Evolutionary conservation across 2,888 invertebrate genomes (phyloP), one percentile per base, ranked within the genome.

Genomic region (Blastobasis lacticolella): DNA sequence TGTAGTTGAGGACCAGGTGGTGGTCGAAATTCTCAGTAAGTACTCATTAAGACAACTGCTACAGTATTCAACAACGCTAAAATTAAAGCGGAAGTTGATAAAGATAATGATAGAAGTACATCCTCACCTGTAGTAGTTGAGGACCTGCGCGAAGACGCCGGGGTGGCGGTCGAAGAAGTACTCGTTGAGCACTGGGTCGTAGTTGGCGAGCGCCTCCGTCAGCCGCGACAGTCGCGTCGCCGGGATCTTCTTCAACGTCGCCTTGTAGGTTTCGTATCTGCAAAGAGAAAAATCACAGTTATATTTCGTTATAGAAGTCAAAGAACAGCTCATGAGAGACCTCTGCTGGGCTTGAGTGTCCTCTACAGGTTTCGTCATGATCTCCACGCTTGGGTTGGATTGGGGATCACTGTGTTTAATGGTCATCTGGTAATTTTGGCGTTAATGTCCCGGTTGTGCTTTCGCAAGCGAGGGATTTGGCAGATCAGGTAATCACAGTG

Each of bases 101-200:
- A 4, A 40, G 40, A 4, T 40, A 8, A 8, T 40, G 40, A 40
- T 40, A 8, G 40, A 9, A 6, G 40, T 8, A 9, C 40, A n/a
- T 42, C 10, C 64, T 76, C 70, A 93, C 91, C 96, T 94, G 90
- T 99, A 99, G 85, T 99, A 99, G 86, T 99, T 99, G 72, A 97
- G 92, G 69, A 97, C 95, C 90, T 98, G 98, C 53, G 97, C 97
- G 86, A 98, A 98, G 64, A 91, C 98, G 51, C 97, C 98, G 41
- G 98, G 98, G 89, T 98, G 98, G 64, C 97, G 90, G 88, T 98
- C 99, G 89, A 99, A 99, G 92, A 99, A 99, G 90, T 98, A 99
- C 90, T 99, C 99, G 88, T 99, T 99, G 71, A 99, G 92, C 72
- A 99, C 96, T 48, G 98, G 98, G 89, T 99, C 99, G 90, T 99